Conservation (phyloP, 2,888 invertebrate genomes). For the Drosophila demipolita region DNA sequence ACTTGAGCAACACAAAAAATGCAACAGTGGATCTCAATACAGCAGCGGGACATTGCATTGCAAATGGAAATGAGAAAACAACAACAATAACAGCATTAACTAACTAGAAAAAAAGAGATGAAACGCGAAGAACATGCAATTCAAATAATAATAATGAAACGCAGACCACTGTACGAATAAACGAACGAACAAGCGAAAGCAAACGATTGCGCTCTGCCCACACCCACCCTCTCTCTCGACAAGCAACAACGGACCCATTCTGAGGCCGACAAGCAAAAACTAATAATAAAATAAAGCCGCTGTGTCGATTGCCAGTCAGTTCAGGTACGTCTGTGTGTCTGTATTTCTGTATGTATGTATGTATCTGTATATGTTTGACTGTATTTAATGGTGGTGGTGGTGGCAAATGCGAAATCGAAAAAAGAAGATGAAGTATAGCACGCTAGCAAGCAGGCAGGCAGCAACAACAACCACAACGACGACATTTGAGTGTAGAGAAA, state of each 20-base stretch:
- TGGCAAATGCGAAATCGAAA: slow-evolving; percentile 60
- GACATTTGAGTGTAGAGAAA: slow-evolving; percentile 72
- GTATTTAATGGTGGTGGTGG: slow-evolving; percentile 57
- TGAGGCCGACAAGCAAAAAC: slow-evolving; percentile 66
- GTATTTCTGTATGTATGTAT: slow-evolving; percentile 13
- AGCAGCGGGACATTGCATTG: slow-evolving; percentile 21
- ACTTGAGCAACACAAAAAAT: slow-evolving; percentile 12
- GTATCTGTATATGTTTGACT: slow-evolving; percentile 11
- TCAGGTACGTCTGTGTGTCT: slow-evolving; percentile 45
- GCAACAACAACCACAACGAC: slow-evolving; percentile 48
- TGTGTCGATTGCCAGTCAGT: slow-evolving; percentile 63
- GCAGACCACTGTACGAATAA: slow-evolving; percentile 49
- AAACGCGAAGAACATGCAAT: slow-evolving; percentile 22
- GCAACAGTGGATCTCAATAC: slow-evolving; percentile 15
- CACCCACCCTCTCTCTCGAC: slow-evolving; percentile 9
- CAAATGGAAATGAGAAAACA: slow-evolving; percentile 28
- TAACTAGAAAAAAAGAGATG: background rate
- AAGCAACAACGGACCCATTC: slow-evolving; percentile 10
- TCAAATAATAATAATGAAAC: slow-evolving; percentile 26
- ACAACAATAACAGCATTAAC: slow-evolving; percentile 13
- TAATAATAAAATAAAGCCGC: slow-evolving; percentile 77
- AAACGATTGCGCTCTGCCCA: slow-evolving; percentile 44
- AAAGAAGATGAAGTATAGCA: slow-evolving; percentile 80
- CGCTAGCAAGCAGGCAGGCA: slow-evolving; percentile 43
- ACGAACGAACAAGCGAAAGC: slow-evolving; percentile 47